Evolutionary conservation across 2,113 vertebrate species (phyloP).

Genomic region (Ia io): DNA sequence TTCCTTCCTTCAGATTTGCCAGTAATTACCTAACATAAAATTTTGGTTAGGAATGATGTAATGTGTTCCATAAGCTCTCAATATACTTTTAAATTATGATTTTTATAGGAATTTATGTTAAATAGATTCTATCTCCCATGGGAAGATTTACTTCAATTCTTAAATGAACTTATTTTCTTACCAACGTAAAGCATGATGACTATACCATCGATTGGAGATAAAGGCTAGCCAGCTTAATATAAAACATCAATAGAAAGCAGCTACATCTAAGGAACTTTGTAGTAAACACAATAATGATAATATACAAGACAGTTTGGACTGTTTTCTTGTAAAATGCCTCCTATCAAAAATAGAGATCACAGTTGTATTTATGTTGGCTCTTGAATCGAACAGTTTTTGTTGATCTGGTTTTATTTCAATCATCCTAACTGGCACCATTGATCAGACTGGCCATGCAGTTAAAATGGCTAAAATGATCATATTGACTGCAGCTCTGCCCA

Average conservation of each 20-base stretch:
- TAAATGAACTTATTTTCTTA: constrained; percentile 37
- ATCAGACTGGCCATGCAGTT: not conserved
- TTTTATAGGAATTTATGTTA: not conserved
- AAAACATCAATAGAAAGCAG: not conserved
- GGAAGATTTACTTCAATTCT: not conserved
- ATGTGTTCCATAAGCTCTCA: not conserved
- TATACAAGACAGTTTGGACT: not conserved
- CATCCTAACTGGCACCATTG: not conserved
- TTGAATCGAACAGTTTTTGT: not conserved
- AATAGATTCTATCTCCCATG: not conserved
- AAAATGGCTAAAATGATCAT: not conserved
- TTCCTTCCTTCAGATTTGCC: not conserved
- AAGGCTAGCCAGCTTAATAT: not conserved
- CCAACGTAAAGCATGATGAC: not conserved
- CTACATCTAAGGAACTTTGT: not conserved
- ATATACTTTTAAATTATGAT: not conserved
- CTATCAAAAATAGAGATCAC: not conserved
- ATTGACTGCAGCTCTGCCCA: not conserved
- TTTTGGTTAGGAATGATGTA: not conserved
- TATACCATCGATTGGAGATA: not conserved
- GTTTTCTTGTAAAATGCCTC: not conserved
- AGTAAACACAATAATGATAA: not conserved
- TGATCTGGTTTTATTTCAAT: not conserved
- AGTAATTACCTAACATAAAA: not conserved
- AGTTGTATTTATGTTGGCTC: not conserved